Base-by-base conservation (phyloP, 2,113 vertebrate species). In the Nesoenas mayeri region DNA sequence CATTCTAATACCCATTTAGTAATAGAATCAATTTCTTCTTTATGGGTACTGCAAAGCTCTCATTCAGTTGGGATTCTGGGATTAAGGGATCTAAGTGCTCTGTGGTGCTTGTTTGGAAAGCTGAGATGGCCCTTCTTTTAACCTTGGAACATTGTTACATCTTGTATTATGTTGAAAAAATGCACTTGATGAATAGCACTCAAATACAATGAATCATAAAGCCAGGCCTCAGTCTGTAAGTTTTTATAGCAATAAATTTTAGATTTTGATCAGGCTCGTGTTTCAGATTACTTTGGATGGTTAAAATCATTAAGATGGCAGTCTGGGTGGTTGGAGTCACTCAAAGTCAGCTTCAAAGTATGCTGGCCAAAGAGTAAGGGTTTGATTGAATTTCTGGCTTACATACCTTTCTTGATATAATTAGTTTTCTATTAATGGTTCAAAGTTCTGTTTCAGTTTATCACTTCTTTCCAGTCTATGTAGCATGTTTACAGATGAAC, bases 401-500 rank as follows among this genome's bases (percentile, higher is more conserved):
- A 10, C 58, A 78, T 92, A 17, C 87, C 56, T 92, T 14, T 66
- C 28, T 64, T 71, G 67, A 67, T 82, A 47, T 8, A 77, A 54
- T 87, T 71, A 54, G 8, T 89, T 94, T 96, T 87, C 56, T 18
- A n/a, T 86, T 54, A 60, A 13, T 69, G 12, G 15, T 79, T 85
- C 58, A 62, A 69, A 92, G 40, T 79, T 92, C 51, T 92, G 34
- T 32, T 82, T 90, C 72, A 61, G 29, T 92, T 92, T 86, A 89
- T 73, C 81, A 32, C 74, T 79, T 36, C 92, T 94, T 96, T 79
- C 71, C 70, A 82, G 82, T 91, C 65, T 79, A 18, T 79, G 64
- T 93, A 67, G 58, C 73, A 70, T 78, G 62, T 75, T 94, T 88
- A 91, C 77, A 94, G 85, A 69, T 93, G 69, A 95, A 64, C 74